Base-by-base conservation (phyloP, 2,797 vertebrate genomes). In the Eleutherodactylus coqui region DNA sequence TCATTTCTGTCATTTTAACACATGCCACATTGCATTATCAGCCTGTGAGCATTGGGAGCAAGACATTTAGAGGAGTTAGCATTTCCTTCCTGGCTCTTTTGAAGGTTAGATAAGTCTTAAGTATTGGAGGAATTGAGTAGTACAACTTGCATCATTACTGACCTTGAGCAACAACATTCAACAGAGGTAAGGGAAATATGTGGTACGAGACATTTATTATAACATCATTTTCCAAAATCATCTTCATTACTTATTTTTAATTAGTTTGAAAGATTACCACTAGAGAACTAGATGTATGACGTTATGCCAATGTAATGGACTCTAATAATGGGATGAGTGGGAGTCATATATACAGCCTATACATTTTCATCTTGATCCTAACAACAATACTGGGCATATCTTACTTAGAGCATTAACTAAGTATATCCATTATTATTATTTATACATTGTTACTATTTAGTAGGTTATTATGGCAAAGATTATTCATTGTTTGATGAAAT, bases 41-140 rank as follows among this genome's bases (percentile, higher is more conserved):
- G 84, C 10, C 27, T 10, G 38, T 34, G 75, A 67, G 38, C 29
- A 79, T 47, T 72, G 64, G 60, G 36, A 78, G 60, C 27, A 85
- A 32, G 38, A 24, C 55, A 55, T 62, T n/a, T 55, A 79, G 88
- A 90, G 89, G 89, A 91, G 84, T n/a, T 70, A 24, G 75, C 51
- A 17, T 70, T 92, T 91, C 92, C 92, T 89, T 86, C 79, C 87
- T 82, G 43, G 4, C 67, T 41, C 81, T 27, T 43, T 3, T 19
- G 32, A 64, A 62, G 45, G 79, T 38, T n/a, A 79, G 84, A 85
- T 85, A 85, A 85, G 38, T 78, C 17, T 41, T 3, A 27, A 85
- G 67, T 32, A 58, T 55, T 62, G 13, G 38, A 7, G 55, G 4
- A 43, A 64, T 29, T 73, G 27, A 51, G 36, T 34, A 1, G 49